Base-by-base conservation (phyloP, 2,888 invertebrate species). In the Scrobipalpa costella region DNA sequence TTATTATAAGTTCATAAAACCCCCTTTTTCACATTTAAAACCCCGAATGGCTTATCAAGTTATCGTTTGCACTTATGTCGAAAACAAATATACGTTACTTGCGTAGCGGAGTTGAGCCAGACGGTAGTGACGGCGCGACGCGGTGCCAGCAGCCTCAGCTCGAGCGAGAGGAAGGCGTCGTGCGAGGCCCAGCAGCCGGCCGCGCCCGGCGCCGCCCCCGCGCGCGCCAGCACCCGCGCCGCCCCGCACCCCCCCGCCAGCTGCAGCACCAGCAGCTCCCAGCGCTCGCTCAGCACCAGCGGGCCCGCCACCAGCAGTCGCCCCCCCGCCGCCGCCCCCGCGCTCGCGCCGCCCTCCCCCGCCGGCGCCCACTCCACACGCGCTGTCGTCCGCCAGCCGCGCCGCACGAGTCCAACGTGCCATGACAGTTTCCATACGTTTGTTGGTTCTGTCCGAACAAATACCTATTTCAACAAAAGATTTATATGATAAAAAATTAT, bases 81-180 rank as follows among this genome's bases (percentile, higher is more conserved):
- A n/a, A n/a, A n/a, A n/a, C n/a, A n/a, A n/a, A n/a, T n/a, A n/a
- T 15, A 3, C 19, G n/a, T 7, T 34, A 86, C 88, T 79, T 88
- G 88, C 2, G 82, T 76, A 61, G 85, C 82, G 19, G 87, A 75
- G 67, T 83, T 84, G 49, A 86, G 79, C 82, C 85, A 82, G 44
- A 88, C 79, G 17, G 84, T 79, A 69, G 88, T 84, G 72, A 72
- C 67, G 63, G 78, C 81, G 47, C 76, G 73, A 3, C 71, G 66
- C 9, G 79, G 79, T 44, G 83, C 85, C 58, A 84, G 72, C 60
- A 73, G 73, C 38, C 70, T 71, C 71, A 80, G 77, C 70, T 79
- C 77, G 66, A 86, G 76, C 62, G 88, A 75, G 33, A 88, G 73
- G 71, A 83, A 87, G 36, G 77, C 74, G 55, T 63, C 75, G 59